Evolutionary conservation across 2,888 invertebrate genomes (phyloP), one percentile per base, ranked within the genome.

Genomic region (Brenthis hecate): DNA sequence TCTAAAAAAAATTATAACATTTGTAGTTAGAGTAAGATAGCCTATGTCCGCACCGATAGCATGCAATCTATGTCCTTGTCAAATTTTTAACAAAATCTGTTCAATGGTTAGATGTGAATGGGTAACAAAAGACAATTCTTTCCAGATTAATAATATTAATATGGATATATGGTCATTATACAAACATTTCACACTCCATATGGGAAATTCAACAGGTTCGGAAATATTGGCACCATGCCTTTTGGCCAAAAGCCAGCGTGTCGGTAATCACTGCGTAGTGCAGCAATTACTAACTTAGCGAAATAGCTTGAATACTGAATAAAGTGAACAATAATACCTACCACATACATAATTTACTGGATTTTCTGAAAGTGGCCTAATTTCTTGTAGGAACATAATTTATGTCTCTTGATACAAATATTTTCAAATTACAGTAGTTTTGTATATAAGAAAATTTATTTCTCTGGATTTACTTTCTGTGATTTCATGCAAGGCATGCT

Each of bases 181-280:
- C n/a, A 28, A 28, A 13, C 32, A 50, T 13, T 56, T 65, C 48
- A 53, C 62, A 62, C 62, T 72, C 67, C 74, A 75, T 80, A 82
- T 82, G 80, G 80, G 72, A 72, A 65, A 82, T 76, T 84, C 91
- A 90, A 91, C 90, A 90, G 86, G 89, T 89, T 76, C 72, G 72
- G 77, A 77, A 76, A 78, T 76, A 82, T 85, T 89, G 89, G 89
- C 88, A 81, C 75, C 70, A 80, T 81, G 85, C 86, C 88, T 76
- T 74, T 82, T 91, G 91, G 91, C 84, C 77, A 72, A 70, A 69
- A 74, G 88, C 91, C 91, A 91, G 81, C 71, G 71, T 74, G 70
- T 70, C 75, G 71, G 76, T 85, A 86, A 86, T 84, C 82, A 83
- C 60, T 53, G 76, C 47, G 51, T 63, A 53, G 70, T 70, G 57